These are phyloP conservation scores for Catalaphyllia jardinei DNA, from an alignment of 64 coral and sea anemone genomes.

Conservation along the genomic window DNA sequence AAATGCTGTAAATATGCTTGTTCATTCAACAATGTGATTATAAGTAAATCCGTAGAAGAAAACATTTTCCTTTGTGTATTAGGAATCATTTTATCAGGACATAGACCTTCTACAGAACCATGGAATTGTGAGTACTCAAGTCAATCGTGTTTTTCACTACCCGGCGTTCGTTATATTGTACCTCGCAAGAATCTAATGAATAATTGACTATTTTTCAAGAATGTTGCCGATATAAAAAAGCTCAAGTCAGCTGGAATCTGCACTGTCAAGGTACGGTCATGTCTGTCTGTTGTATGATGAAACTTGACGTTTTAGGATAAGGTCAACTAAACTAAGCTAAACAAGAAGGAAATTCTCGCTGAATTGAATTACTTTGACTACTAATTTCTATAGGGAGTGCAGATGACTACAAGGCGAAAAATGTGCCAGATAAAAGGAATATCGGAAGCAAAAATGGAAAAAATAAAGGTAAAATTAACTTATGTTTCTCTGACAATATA, in stretches of 20 bases:
- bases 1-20: too few relatives aligned
- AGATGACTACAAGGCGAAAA: slow-evolving; percentile 94
- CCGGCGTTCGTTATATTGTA: neutral
- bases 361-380: neutral
- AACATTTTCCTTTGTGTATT: slow-evolving; percentile 10
- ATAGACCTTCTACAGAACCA: slow-evolving; percentile 96
- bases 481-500: neutral
- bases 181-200: too few relatives aligned
- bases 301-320: neutral
- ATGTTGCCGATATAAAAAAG: slow-evolving; percentile 99
- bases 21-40: neutral
- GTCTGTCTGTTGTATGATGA: neutral
- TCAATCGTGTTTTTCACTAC: neutral
- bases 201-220: slow-evolving; percentile 32
- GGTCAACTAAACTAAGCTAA: too few relatives aligned
- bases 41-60: neutral
- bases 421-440: slow-evolving; percentile 99
- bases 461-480: slow-evolving; percentile 78
- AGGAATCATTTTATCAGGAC: slow-evolving; percentile 98
- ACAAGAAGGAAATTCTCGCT: neutral
- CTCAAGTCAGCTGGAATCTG: slow-evolving; percentile 91
- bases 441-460: slow-evolving; percentile 99
- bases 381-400: slow-evolving; percentile 69
- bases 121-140: slow-evolving; percentile 85
- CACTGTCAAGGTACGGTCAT: slow-evolving; percentile 76